Evolutionary conservation across 2,797 vertebrate genomes (phyloP), one percentile per base, ranked within the genome.

Genomic region (Danio aesculapii): DNA sequence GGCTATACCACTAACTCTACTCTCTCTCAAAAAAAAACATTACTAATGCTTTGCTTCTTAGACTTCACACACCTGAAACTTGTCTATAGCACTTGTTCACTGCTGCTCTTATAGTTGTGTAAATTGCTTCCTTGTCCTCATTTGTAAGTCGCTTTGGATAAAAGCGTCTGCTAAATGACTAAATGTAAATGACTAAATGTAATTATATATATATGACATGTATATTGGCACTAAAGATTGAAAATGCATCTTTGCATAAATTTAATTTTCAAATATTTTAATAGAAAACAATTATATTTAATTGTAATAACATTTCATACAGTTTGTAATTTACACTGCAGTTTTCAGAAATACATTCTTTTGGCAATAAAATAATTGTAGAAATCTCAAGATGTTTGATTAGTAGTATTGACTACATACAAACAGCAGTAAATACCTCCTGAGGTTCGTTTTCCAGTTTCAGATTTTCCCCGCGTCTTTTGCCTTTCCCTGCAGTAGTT

Each of bases 371-470:
- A 14, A 70, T 12, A 52, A 16, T n/a, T 16, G 17, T 43, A 44
- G 10, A 11, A 57, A 41, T 6, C 21, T 9, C 4, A 57, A 9
- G 44, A 12, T 0, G 19, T 44, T 73, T 16, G 53, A 41, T 8
- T 30, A 0, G 10, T 16, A 16, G 39, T 44, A 30, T 10, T 9
- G 43, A 55, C 9, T 17, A 9, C 16, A 9, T n/a, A 21, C 5
- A 72, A 58, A 10, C 5, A 30, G 8, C 64, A 69, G 13, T 17
- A 5, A 55, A 92, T 83, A 96, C 95, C 95, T 96, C 95, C 86
- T 95, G 95, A 76, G 95, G 93, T 53, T 96, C 96, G 0, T 96
- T 96, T 81, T 96, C 96, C 88, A 95, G 90, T 86, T 96, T 96
- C 90, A 96, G 86, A 76, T 91, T 92, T 3, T 96, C 96, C 0